Conservation (phyloP, 2,888 invertebrate genomes). For the Chrysolina americana region DNA sequence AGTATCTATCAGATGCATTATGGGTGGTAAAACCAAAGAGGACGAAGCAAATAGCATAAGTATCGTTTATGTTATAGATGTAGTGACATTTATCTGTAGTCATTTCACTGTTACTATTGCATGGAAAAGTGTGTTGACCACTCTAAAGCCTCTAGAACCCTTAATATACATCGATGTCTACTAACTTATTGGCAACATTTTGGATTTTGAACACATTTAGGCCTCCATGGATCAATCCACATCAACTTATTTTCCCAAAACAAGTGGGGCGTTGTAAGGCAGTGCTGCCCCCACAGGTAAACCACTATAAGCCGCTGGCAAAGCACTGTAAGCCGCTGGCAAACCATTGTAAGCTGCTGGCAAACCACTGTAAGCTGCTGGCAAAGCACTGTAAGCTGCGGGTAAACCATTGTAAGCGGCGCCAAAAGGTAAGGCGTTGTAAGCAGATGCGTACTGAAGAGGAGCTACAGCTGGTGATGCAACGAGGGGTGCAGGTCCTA, state of each 20-base stretch:
- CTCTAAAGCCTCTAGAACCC: no score
- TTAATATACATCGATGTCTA: neutral
- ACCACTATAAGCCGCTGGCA: slow-evolving; percentile 33
- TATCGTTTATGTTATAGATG: neutral
- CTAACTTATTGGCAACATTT: neutral
- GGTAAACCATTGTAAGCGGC: neutral
- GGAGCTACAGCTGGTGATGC: slow-evolving; percentile 37
- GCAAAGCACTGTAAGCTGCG: neutral
- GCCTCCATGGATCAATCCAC: neutral
- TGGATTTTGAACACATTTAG: neutral
- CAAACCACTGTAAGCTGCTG: slow-evolving; percentile 28
- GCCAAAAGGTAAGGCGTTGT: slow-evolving; percentile 27
- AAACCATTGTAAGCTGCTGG: slow-evolving; percentile 26
- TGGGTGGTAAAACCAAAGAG: neutral
- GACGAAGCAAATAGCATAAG: neutral
- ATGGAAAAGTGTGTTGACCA: no score
- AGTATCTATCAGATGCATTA: slow-evolving; percentile 7
- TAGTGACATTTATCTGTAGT: no score
- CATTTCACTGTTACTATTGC: no score
- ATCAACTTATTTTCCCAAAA: neutral
- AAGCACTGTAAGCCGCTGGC: slow-evolving; percentile 8
- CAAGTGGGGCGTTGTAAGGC: slow-evolving; percentile 24
- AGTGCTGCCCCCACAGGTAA: slow-evolving; percentile 33
- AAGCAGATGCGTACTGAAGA: slow-evolving; percentile 25
- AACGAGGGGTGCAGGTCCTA: slow-evolving; percentile 32